Evolutionary conservation across 2,888 invertebrate genomes (phyloP).

Genomic region (Drosophila pegasa): DNA sequence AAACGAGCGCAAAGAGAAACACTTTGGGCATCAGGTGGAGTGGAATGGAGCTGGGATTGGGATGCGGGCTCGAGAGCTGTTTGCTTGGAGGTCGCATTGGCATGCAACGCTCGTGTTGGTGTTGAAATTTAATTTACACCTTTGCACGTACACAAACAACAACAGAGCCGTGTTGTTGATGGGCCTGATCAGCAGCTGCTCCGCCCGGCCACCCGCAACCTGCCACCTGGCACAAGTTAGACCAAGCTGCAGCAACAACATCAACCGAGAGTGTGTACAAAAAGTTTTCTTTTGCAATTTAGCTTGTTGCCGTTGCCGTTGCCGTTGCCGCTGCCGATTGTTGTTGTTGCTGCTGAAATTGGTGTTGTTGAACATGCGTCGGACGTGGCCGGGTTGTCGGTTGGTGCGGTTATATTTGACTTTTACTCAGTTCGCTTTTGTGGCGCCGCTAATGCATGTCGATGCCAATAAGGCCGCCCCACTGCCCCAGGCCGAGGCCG

Average conservation of each 20-base stretch:
- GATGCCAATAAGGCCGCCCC: constrained; percentile 67
- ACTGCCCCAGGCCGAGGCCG: constrained; percentile 7
- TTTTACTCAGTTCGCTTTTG: constrained; percentile 66
- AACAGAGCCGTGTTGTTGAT: constrained; percentile 40
- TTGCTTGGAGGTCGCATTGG: constrained; percentile 44
- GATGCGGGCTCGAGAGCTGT: background rate
- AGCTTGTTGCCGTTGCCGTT: constrained; percentile 63
- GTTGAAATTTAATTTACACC: constrained; percentile 79
- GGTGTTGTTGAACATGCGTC: constrained; percentile 59
- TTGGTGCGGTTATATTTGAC: constrained; percentile 70
- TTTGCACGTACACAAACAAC: constrained; percentile 72
- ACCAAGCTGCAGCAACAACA: constrained; percentile 31
- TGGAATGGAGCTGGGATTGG: constrained; percentile 3
- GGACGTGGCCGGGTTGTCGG: constrained; percentile 63
- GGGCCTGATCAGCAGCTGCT: constrained; percentile 59
- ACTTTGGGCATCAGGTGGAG: constrained; percentile 30
- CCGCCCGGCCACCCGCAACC: background rate
- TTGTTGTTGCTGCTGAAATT: constrained; percentile 53
- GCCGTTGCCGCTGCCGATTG: constrained; percentile 4
- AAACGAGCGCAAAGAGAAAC: constrained; percentile 26
- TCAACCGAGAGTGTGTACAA: constrained; percentile 47
- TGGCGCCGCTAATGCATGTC: constrained; percentile 76
- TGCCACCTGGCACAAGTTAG: background rate
- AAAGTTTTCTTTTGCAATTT: constrained; percentile 79
- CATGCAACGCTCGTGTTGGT: constrained; percentile 58